Conservation (phyloP, 2,113 vertebrate species). For the Eulemur macaco region DNA sequence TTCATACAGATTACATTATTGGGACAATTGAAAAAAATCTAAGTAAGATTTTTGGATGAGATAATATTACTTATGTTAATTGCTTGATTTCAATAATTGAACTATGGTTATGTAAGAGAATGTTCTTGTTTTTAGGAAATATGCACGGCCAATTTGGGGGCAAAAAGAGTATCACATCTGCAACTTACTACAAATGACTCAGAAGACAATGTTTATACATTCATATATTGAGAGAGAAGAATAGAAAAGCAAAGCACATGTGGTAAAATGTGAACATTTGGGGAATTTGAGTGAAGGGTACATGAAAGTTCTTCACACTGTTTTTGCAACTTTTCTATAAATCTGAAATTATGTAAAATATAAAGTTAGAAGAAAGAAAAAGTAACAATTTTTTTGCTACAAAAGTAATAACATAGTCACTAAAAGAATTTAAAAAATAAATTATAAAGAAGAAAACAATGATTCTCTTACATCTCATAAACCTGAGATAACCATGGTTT, state of each 20-base stretch:
- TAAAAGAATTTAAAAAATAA: constrained; percentile 11
- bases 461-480: background rate
- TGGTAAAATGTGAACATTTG: background rate
- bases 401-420: constrained; percentile 3
- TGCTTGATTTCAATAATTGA: constrained; percentile 6
- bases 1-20: background rate
- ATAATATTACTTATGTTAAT: background rate
- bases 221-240: background rate
- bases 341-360: constrained; percentile 28
- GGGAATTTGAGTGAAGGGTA: background rate
- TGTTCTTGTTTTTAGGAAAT: background rate
- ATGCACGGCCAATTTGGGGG: background rate
- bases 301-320: background rate
- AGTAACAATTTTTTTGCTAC: background rate
- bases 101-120: background rate
- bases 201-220: background rate
- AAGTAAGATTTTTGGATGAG: background rate
- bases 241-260: background rate
- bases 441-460: constrained; percentile 2
- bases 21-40: background rate
- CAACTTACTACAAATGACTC: background rate
- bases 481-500: background rate
- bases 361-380: constrained; percentile 2
- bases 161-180: background rate
- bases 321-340: background rate